These are phyloP conservation scores for Brachypteracias leptosomus DNA, from an alignment of 2,113 vertebrate genomes.

Conservation along the genomic window DNA sequence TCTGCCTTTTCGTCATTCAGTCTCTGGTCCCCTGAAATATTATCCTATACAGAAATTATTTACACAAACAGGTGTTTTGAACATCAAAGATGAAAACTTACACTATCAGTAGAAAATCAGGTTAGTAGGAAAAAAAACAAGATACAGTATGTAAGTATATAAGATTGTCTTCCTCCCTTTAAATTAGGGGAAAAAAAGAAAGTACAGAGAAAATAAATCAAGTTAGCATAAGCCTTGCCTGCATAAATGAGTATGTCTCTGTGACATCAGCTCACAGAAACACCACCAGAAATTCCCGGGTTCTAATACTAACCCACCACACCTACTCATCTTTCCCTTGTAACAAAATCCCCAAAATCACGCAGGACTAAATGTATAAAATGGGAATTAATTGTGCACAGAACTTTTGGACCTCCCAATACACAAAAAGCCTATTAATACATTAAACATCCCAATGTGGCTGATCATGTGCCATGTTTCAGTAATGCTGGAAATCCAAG, in stretches of 20 bases:
- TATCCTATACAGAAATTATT: background rate
- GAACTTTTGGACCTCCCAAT: background rate
- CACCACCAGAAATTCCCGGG: too few species aligned
- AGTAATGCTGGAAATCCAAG: background rate
- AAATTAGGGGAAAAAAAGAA: too few species aligned
- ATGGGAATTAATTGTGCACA: background rate
- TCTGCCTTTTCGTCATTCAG: background rate
- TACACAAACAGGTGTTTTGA: background rate
- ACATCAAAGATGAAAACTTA: background rate
- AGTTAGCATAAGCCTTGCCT: too few species aligned
- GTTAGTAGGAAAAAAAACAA: too few species aligned
- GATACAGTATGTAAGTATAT: too few species aligned
- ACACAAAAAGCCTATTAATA: background rate
- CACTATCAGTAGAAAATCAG: background rate
- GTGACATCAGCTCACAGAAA: too few species aligned
- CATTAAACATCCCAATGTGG: background rate
- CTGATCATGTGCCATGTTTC: accelerated
- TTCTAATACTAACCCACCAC: too few species aligned
- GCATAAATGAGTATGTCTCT: too few species aligned
- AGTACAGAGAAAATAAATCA: too few species aligned
- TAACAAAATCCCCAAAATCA: too few species aligned
- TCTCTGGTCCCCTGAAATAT: background rate
- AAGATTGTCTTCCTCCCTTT: too few species aligned
- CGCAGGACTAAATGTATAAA: background rate
- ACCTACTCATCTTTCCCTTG: too few species aligned